Evolutionary conservation across 2,797 vertebrate species (phyloP).

Genomic region (Ateles fusciceps): DNA sequence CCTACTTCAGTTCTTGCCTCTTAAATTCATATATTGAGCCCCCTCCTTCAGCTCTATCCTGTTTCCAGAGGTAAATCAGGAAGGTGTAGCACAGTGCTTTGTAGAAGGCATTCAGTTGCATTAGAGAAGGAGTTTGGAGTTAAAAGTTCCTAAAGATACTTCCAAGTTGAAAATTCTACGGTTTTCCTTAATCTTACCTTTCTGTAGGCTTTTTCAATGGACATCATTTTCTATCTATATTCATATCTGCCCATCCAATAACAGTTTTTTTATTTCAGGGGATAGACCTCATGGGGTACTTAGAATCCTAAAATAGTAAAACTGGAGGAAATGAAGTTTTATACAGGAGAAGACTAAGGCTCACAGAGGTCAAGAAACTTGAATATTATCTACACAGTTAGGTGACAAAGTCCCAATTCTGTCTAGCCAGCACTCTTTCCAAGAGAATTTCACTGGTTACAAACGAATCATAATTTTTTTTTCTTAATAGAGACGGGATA

Average conservation of each 20-base stretch:
- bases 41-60: background rate
- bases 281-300: background rate
- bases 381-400: background rate
- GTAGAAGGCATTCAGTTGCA: background rate
- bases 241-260: background rate
- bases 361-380: background rate
- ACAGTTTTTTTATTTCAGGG: background rate
- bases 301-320: conserved; percentile 3
- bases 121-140: background rate
- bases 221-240: background rate
- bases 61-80: background rate
- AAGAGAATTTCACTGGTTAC: background rate
- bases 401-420: background rate
- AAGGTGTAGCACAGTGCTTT: background rate
- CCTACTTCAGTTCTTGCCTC: background rate
- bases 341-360: background rate
- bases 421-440: background rate
- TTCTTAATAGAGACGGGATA: background rate
- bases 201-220: background rate
- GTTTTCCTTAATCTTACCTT: conserved; percentile 36
- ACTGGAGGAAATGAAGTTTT: background rate
- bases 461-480: background rate
- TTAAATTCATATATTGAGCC: background rate
- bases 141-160: conserved; percentile 10
- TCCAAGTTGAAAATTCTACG: background rate